Percentiles rank a stretch among this genome's conserved stretches.
These are phyloP conservation scores for Tragulus kanchil DNA, from an alignment of 2,113 vertebrate species.

Conservation along the genomic window DNA sequence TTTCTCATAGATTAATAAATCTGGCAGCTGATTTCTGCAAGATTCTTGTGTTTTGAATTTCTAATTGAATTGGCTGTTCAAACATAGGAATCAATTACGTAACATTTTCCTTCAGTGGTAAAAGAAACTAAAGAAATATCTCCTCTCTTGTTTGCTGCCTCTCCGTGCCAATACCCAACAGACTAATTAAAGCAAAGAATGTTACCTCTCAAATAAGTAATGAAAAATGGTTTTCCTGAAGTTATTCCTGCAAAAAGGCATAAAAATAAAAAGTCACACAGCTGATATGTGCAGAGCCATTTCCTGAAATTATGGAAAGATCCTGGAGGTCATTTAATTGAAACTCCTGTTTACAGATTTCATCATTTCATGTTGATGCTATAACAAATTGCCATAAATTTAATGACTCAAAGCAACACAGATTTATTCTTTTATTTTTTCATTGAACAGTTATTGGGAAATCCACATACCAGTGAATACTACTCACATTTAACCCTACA, in stretches of 20 bases:
- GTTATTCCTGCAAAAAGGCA: not conserved
- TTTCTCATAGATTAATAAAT: slow-evolving; percentile 91
- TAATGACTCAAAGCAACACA: not conserved
- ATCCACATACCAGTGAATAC: not conserved
- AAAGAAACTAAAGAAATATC: slow-evolving; percentile 40
- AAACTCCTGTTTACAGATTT: not conserved
- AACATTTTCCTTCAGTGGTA: not conserved
- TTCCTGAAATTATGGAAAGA: not conserved
- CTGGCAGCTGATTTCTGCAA: slow-evolving; percentile 91
- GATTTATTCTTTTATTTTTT: not conserved
- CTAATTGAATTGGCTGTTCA: slow-evolving; percentile 70
- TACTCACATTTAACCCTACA: slow-evolving; percentile 21
- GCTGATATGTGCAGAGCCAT: not conserved
- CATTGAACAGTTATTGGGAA: no score
- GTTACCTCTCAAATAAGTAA: not conserved
- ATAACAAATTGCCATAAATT: not conserved
- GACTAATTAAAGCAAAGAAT: not conserved
- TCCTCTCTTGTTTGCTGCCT: not conserved
- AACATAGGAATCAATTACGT: slow-evolving; percentile 9
- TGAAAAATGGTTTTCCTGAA: slow-evolving; percentile 49
- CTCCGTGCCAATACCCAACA: not conserved
- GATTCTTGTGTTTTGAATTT: slow-evolving; percentile 88
- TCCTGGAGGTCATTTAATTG: not conserved
- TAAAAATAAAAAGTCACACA: slow-evolving; percentile 28
- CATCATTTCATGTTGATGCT: not conserved